These are phyloP conservation scores for Conus betulinus DNA, from an alignment of 1,140 invertebrate species.

Conservation along the genomic window DNA sequence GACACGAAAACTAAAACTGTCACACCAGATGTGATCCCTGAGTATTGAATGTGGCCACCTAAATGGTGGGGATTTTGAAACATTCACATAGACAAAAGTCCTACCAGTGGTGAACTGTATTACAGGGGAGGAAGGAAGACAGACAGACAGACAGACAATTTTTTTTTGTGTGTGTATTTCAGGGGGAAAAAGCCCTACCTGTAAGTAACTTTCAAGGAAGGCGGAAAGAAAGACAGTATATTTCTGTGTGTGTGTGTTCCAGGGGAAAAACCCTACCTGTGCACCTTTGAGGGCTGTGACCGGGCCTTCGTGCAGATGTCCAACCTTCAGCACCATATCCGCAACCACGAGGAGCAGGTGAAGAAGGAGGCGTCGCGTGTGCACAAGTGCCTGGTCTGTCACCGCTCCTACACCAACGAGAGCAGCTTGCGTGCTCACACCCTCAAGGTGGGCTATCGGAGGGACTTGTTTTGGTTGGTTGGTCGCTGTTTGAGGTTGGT, in stretches of 20 bases:
- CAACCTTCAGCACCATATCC: constrained; percentile 96
- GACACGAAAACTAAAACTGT: too few relatives aligned
- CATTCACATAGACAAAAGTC: too few relatives aligned
- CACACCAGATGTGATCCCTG: too few relatives aligned
- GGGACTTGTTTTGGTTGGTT: too few relatives aligned
- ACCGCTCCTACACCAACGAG: constrained; percentile 96
- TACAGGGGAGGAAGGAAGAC: constrained; percentile 92
- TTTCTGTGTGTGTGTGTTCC: constrained; percentile 94
- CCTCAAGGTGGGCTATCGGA: constrained; percentile 87
- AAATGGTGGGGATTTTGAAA: too few relatives aligned
- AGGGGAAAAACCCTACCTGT: constrained; percentile 98
- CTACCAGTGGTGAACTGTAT: too few relatives aligned
- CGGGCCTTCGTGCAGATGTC: constrained; percentile 97
- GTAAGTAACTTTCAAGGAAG: constrained; percentile 95
- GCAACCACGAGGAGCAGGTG: constrained; percentile 96
- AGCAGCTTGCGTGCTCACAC: constrained; percentile 96
- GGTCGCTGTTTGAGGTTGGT: too few relatives aligned
- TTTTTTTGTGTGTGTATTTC: constrained; percentile 86
- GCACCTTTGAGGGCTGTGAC: constrained; percentile 95
- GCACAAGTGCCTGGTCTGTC: constrained; percentile 97
- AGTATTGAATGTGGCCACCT: too few relatives aligned
- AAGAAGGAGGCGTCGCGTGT: constrained; percentile 95
- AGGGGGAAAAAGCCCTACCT: constrained; percentile 97
- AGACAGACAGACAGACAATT: constrained; percentile 93
- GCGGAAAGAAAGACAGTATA: constrained; percentile 94